Percentiles rank a stretch among this genome's conserved stretches.
Conservation (phyloP, 2,888 invertebrate species). For the Gerris lacustris region DNA sequence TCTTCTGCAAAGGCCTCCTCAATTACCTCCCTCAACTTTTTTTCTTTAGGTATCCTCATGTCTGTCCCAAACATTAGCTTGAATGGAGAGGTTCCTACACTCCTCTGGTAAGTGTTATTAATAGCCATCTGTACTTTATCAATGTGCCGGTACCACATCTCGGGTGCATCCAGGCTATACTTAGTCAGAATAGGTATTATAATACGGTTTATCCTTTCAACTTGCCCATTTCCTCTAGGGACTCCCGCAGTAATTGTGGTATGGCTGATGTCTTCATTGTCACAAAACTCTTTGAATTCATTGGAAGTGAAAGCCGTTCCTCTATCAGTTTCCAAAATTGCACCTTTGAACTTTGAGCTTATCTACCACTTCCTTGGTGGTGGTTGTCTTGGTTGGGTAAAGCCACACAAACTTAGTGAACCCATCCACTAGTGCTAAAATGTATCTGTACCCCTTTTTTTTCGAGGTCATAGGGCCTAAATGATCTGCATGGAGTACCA, state of each 20-base stretch:
- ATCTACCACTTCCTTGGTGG: conserved; percentile 6
- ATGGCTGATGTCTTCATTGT: neutral
- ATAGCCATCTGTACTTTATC: conserved; percentile 6
- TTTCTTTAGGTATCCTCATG: too few relatives aligned
- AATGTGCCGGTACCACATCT: conserved; percentile 2
- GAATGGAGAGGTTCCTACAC: neutral
- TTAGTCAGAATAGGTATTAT: conserved; percentile 10
- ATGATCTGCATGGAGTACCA: conserved; percentile 8
- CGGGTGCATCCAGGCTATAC: neutral
- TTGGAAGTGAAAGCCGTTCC: conserved; percentile 8
- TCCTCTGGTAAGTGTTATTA: neutral
- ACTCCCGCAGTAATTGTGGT: neutral
- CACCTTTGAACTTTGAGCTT: neutral
- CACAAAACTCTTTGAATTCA: neutral
- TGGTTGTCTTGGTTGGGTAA: conserved; percentile 4
- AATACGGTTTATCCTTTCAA: conserved; percentile 7
- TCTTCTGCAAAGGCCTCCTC: too few relatives aligned
- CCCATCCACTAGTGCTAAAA: conserved; percentile 6
- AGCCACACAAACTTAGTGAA: conserved; percentile 7
- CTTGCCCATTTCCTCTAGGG: conserved; percentile 6
- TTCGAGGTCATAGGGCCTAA: neutral
- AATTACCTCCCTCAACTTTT: too few relatives aligned
- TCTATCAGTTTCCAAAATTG: neutral
- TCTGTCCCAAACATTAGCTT: neutral
- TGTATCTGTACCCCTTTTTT: neutral